Evolutionary conservation across 1,140 invertebrate genomes (phyloP).

Genomic region (Calliopsis andreniformis): DNA sequence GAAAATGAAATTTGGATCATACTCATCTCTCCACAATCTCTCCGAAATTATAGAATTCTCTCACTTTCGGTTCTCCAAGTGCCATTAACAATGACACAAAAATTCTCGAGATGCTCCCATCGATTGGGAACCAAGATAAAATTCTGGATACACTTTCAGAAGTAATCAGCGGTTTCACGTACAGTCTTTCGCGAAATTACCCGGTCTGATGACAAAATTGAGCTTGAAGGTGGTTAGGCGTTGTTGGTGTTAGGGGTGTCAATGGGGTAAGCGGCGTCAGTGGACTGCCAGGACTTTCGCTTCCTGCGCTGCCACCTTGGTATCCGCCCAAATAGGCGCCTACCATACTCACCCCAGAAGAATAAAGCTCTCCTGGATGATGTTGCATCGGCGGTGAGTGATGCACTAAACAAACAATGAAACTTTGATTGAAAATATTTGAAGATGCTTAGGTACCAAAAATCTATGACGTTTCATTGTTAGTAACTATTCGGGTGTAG

Average conservation of each 20-base stretch:
- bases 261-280: slow-evolving; percentile 72
- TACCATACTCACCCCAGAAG: slow-evolving; percentile 65
- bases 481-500: too few species aligned
- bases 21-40: too few species aligned
- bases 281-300: slow-evolving; percentile 73
- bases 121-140: not conserved
- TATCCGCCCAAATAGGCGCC: slow-evolving; percentile 72
- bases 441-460: not conserved
- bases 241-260: slow-evolving; percentile 72
- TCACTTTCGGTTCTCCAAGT: not conserved
- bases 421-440: not conserved
- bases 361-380: slow-evolving; percentile 70
- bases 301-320: slow-evolving; percentile 71
- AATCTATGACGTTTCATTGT: not conserved
- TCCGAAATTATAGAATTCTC: not conserved
- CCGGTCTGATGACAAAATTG: slow-evolving; percentile 71
- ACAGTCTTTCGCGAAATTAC: slow-evolving; percentile 49
- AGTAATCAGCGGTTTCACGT: not conserved
- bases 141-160: not conserved
- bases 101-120: not conserved
- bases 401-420: slow-evolving; percentile 62
- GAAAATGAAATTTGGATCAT: not conserved
- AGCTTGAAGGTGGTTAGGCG: slow-evolving; percentile 71
- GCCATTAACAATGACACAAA: not conserved
- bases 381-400: slow-evolving; percentile 73